Base-by-base conservation (phyloP, 2,888 invertebrate species). In the Vesta saturnalis region DNA sequence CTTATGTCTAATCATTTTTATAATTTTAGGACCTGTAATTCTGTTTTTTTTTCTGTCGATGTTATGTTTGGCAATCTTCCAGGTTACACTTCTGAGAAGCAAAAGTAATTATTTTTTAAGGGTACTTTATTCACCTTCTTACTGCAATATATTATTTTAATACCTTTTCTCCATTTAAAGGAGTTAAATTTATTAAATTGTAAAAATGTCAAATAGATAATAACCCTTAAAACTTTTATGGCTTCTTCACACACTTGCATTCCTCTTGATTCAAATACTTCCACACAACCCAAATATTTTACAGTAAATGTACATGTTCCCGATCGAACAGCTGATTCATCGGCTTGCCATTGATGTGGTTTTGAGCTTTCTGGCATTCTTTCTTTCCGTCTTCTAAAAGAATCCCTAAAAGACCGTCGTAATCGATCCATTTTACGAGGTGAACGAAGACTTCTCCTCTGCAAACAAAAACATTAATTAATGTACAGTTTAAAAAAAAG, bases 201-300 rank as follows among this genome's bases (percentile, higher is more conserved):
- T 16, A 54, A 49, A 15, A 47, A 49, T 21, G 22, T 12, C 12
- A 22, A 60, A 54, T 49, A 63, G 19, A 55, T 55, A 67, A 14
- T 90, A 85, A 97, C 97, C 88, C 96, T 90, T 72, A 99, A 89
- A 74, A 96, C 95, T 88, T 98, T 99, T 72, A 99, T 89, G 59
- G 99, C 99, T 85, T 98, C 98, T 85, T 99, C 99, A 87, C 99
- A 99, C 69, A 99, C 96, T 86, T 97, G 96, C 97, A 99, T 99
- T 58, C 99, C 99, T 81, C 99, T 90, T 6, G 98, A 98, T 86
- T 99, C 99, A 86, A 96, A 99, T 43, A 99, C 99, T 86, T 99
- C 99, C 56, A 99, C 97, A 84, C 98, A 97, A 73, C 99, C 99
- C 81, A 99, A 88, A 86, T 99, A 99, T 90, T 99, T 97, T 77